A percentile compares a stretch with the other conserved stretches of the same genome.
These are phyloP conservation scores for Micrastur ruficollis DNA, from an alignment of 2,797 vertebrate species.

Conservation along the genomic window DNA sequence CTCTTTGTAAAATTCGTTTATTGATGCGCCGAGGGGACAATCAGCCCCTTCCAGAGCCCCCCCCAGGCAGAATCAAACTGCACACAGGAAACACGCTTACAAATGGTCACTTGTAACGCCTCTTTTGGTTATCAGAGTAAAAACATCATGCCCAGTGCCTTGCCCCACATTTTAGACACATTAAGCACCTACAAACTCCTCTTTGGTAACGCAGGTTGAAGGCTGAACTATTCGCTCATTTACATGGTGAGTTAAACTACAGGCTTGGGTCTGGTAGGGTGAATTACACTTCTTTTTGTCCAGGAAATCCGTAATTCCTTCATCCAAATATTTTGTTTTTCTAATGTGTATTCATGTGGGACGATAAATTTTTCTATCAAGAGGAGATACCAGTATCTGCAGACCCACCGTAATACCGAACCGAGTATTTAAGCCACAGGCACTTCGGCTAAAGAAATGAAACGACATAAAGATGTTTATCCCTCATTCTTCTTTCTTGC, in stretches of 20 bases:
- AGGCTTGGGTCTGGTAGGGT: background rate
- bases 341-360: too few relatives aligned
- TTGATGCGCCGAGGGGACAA: background rate
- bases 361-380: background rate
- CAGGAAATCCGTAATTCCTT: background rate
- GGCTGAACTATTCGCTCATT: background rate
- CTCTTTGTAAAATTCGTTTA: fast-evolving
- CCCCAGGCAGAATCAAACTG: background rate
- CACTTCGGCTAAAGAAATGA: background rate
- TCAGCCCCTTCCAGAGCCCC: background rate
- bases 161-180: too few relatives aligned
- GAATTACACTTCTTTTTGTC: background rate
- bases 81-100: fast-evolving
- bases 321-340: background rate
- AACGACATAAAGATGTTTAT: background rate
- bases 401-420: fast-evolving
- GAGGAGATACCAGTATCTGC: background rate
- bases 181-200: background rate
- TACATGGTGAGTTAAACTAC: fast-evolving
- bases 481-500: background rate
- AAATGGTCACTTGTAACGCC: background rate
- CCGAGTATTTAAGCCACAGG: background rate
- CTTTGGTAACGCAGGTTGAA: fast-evolving
- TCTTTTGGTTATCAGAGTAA: background rate
- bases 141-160: background rate